phyloP scores from a whole-genome alignment of 2,888 invertebrate species.

The Monochamus alternatus region DNA sequence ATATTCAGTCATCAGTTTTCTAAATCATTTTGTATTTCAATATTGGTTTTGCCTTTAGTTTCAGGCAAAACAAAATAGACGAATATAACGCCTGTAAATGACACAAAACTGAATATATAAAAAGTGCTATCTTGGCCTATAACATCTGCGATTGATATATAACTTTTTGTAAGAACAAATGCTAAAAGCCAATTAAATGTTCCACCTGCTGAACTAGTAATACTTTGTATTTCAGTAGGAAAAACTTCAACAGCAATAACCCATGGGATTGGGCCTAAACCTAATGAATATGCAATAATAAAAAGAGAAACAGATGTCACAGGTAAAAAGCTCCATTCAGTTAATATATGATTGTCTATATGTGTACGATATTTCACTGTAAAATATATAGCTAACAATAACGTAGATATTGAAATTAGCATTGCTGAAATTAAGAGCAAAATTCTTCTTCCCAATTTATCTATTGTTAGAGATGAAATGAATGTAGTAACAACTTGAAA shows the following conservation, averaged over 20 bases:
- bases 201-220: conserved; percentile 85
- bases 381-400: conserved; percentile 84
- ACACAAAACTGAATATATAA: conserved; percentile 82
- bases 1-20: conserved; percentile 22
- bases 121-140: conserved; percentile 80
- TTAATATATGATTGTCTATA: conserved; percentile 70
- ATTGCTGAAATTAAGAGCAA: conserved; percentile 82
- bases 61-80: conserved; percentile 66
- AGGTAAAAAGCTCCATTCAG: conserved; percentile 82
- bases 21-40: conserved; percentile 61
- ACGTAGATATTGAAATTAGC: conserved; percentile 80
- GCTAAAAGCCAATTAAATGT: conserved; percentile 88
- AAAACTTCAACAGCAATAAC: conserved; percentile 89
- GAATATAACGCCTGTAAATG: conserved; percentile 78
- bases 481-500: conserved; percentile 87
- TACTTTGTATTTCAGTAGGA: conserved; percentile 83
- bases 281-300: conserved; percentile 84
- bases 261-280: conserved; percentile 92
- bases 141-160: conserved; percentile 73
- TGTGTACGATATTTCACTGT: conserved; percentile 68
- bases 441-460: conserved; percentile 84
- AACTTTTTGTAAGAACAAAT: conserved; percentile 86
- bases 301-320: conserved; percentile 83
- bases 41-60: conserved; percentile 65
- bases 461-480: conserved; percentile 83